These are phyloP conservation scores for Drosophila austrosaltans DNA, from an alignment of 2,888 invertebrate genomes.

Conservation along the genomic window DNA sequence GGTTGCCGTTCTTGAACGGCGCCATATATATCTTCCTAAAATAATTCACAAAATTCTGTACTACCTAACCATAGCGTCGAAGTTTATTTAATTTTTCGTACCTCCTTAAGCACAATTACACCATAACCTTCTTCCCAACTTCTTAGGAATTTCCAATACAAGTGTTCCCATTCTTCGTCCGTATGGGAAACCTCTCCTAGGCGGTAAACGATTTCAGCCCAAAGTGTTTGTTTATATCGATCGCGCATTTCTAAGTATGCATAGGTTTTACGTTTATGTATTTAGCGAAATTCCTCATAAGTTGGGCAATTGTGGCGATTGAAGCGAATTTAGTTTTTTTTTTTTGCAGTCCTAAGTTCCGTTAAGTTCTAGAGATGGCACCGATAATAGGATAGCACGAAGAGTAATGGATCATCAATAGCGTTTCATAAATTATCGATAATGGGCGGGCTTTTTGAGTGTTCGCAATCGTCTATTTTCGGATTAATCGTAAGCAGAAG, in stretches of 20 bases:
- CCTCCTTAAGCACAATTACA: not conserved
- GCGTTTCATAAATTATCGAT: too few species aligned
- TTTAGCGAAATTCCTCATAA: not conserved
- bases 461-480: too few species aligned
- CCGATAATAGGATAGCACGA: too few species aligned
- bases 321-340: not conserved
- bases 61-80: not conserved
- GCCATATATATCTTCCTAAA: not conserved
- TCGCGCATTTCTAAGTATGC: not conserved
- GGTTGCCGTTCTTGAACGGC: not conserved
- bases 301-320: not conserved
- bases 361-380: conserved; percentile 5
- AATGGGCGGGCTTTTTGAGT: too few species aligned
- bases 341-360: not conserved
- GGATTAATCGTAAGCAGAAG: too few species aligned
- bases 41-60: not conserved
- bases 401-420: too few species aligned
- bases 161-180: not conserved
- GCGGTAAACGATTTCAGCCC: not conserved
- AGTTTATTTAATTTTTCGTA: not conserved
- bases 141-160: not conserved
- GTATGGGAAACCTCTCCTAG: not conserved
- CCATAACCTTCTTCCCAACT: not conserved
- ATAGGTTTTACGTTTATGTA: not conserved
- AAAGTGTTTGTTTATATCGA: not conserved